Evolutionary conservation across 2,888 invertebrate species (phyloP), one percentile per base, ranked within the genome.

Genomic region (Dimorphilus gyrociliatus): DNA sequence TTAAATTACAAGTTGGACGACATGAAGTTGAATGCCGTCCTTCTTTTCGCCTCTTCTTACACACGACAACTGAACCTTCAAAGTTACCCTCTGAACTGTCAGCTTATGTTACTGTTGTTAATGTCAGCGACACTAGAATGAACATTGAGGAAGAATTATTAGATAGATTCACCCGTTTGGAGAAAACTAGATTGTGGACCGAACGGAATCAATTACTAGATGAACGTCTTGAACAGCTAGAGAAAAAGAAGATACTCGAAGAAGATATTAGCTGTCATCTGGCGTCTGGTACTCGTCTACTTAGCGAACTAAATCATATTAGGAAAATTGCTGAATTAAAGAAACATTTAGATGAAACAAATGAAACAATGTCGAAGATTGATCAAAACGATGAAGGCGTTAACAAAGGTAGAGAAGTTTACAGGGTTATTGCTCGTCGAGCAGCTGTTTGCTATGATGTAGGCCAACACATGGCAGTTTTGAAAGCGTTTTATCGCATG

Each of bases 11-110:
- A 55, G 52, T 58, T 27, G 55, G 55, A 17, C 57, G 58, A 33
- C 58, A 60, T 38, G 60, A 61, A 35, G 58, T 61, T n/a, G 61
- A 61, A 39, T 60, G 60, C 44, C 54, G 55, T 33, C 59, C 60
- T 1, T 39, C 42, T 18, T 61, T 61, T 44, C 48, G 61, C 14
- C 38, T 61, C 36, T 61, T 46, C 41, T 45, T 61, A 7, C 61
- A 61, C 46, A 58, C 60, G 2, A 52, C 54, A 3, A 42, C 44
- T 10, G 53, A 52, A 39, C 51, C 57, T 3, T 50, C 56, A 40
- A 37, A 38, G 29, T 47, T 60, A 14, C 58, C 59, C 8, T 46
- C 46, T 13, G 44, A 47, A 19, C 45, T 61, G 28, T 51, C 55
- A 5, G 56, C 58, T 5, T 51, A 54, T 35, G 48, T 55, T 16